These are phyloP conservation scores for Heterochromis multidens DNA, from an alignment of 2,113 vertebrate genomes.

Conservation along the genomic window DNA sequence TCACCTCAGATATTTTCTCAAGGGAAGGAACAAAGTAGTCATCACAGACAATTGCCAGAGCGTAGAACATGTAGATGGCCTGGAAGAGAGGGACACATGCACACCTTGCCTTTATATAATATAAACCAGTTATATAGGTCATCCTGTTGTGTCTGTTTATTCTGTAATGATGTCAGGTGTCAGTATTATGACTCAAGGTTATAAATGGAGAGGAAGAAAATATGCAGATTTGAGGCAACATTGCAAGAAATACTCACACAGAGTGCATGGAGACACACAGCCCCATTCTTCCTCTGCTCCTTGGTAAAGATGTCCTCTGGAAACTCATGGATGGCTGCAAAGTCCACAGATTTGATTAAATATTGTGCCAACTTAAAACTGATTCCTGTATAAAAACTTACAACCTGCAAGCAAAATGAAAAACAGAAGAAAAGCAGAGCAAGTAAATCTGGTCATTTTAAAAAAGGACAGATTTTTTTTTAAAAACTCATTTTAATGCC, in stretches of 20 bases:
- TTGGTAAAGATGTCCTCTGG: slow-evolving; percentile 78
- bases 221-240: neutral
- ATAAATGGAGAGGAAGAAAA: neutral
- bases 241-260: slow-evolving; percentile 67
- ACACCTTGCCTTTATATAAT: neutral
- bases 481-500: no score
- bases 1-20: slow-evolving; percentile 82
- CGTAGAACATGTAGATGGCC: slow-evolving; percentile 83
- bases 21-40: slow-evolving; percentile 82
- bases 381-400: neutral
- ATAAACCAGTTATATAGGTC: neutral
- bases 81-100: slow-evolving; percentile 23
- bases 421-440: neutral
- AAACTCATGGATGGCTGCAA: slow-evolving; percentile 78
- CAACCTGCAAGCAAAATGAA: neutral
- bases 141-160: neutral
- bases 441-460: neutral
- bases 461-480: neutral
- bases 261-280: slow-evolving; percentile 74
- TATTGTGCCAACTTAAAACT: neutral
- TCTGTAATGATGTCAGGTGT: neutral
- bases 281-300: slow-evolving; percentile 74
- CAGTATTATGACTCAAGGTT: neutral
- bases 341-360: neutral
- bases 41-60: slow-evolving; percentile 79